A percentile compares a stretch with the other conserved stretches of the same genome.
phyloP scores from a whole-genome alignment of 2,113 vertebrate species.

The pig (Sus scrofa) region T2T-Sscrofa CM000813.6:60257501-60258000 shows the following conservation, averaged over 20 bases:
- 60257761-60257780: neutral
- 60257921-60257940: no score
- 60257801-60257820: neutral
- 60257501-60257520: neutral
- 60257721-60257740: neutral
- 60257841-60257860: neutral
- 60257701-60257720: neutral
- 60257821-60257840: neutral
- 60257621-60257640: neutral
- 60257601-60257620: neutral
- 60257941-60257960: no score
- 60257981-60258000: no score
- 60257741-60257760: neutral
- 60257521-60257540: neutral
- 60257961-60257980: no score
- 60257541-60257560: neutral
- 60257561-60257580: neutral
- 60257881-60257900: no score
- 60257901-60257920: no score
- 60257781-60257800: neutral
- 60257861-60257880: neutral
- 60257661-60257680: neutral
- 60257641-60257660: neutral
- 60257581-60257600: neutral
- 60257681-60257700: neutral